Conservation (phyloP, 2,113 vertebrate species). For the Cavia aperea region DNA sequence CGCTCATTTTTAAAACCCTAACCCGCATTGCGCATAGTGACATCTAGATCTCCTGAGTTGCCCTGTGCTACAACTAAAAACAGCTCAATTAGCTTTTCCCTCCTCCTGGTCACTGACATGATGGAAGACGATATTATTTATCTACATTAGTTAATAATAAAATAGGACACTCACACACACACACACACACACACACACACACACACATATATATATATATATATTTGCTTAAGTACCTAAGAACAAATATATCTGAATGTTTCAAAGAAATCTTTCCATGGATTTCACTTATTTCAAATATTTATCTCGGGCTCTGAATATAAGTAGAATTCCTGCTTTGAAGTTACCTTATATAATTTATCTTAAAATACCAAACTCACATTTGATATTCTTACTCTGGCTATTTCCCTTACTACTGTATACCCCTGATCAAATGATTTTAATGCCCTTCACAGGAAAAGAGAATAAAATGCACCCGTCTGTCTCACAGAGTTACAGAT, state of each 20-base stretch:
- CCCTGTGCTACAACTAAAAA: not conserved
- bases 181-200: not conserved
- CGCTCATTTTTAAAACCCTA: conserved; percentile 26
- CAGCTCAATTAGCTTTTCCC: not conserved
- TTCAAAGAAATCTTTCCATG: conserved; percentile 1
- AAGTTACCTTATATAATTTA: not conserved
- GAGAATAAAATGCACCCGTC: not conserved
- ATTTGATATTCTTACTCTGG: not conserved
- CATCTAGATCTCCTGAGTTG: not conserved
- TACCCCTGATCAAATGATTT: not conserved
- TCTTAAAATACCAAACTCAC: not conserved
- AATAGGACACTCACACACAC: not conserved
- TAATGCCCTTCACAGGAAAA: conserved; percentile 18
- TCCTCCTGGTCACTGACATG: conserved; percentile 5
- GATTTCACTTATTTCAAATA: not conserved
- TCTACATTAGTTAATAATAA: not conserved
- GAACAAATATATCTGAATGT: conserved; percentile 10
- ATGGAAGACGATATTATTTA: not conserved
- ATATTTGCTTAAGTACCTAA: not conserved
- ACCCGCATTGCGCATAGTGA: not conserved
- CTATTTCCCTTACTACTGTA: not conserved
- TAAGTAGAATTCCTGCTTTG: not conserved
- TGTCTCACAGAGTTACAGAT: not conserved
- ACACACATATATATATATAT: not conserved
- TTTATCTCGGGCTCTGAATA: not conserved